These are phyloP conservation scores for Strigamia transsilvanica DNA, from an alignment of 2,888 invertebrate species.

Conservation along the genomic window DNA sequence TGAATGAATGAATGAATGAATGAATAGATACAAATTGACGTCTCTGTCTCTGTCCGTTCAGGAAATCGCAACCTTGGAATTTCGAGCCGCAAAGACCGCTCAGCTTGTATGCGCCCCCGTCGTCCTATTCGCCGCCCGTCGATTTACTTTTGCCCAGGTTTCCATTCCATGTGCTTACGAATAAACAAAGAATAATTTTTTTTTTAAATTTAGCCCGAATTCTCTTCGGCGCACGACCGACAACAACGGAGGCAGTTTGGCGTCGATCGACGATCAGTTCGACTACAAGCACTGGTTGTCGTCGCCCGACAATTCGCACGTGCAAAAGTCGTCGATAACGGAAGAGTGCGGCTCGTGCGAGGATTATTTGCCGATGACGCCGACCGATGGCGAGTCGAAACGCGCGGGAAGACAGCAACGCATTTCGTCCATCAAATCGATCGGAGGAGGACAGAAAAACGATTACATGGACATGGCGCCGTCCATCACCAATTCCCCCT, in stretches of 20 bases:
- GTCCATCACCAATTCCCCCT: slow-evolving; percentile 67
- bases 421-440: background rate
- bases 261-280: slow-evolving; percentile 57
- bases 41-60: background rate
- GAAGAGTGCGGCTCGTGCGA: background rate
- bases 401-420: background rate
- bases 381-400: slow-evolving; percentile 5
- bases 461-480: slow-evolving; percentile 69
- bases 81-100: slow-evolving; percentile 4
- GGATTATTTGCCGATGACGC: slow-evolving; percentile 55
- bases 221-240: background rate
- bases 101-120: slow-evolving; percentile 9
- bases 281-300: background rate
- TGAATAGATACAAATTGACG: background rate
- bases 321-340: background rate
- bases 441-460: background rate
- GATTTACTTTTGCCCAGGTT: background rate
- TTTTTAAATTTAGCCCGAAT: background rate
- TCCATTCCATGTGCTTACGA: too few relatives aligned
- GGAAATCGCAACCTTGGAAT: background rate
- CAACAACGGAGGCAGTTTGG: slow-evolving; percentile 57
- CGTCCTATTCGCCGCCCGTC: background rate
- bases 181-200: background rate
- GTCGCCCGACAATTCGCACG: background rate
- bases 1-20: background rate